A percentile compares a stretch with the other conserved stretches of the same genome.
These are phyloP conservation scores for Otis tarda DNA, from an alignment of 2,113 vertebrate genomes.

Conservation along the genomic window DNA sequence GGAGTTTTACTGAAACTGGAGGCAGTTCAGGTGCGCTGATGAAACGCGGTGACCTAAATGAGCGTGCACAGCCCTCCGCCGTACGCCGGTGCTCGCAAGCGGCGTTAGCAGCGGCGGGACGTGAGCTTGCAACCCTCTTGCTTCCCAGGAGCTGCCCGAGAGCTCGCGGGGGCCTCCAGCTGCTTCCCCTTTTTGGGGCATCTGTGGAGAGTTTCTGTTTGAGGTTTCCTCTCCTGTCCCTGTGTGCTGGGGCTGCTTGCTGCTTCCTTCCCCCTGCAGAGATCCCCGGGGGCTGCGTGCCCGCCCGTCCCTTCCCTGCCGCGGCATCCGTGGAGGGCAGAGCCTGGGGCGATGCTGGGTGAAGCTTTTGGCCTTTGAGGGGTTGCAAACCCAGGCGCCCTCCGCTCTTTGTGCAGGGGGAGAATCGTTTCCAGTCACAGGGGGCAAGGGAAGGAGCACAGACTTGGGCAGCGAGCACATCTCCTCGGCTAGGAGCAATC, in stretches of 20 bases:
- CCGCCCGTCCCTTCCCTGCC: background rate
- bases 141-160: background rate
- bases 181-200: background rate
- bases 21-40: background rate
- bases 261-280: background rate
- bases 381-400: background rate
- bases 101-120: rapidly evolving
- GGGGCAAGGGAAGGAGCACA: background rate
- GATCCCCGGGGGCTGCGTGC: background rate
- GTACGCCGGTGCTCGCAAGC: rapidly evolving
- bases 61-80: background rate
- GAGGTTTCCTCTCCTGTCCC: background rate
- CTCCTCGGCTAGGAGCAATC: background rate
- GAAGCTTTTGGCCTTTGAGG: background rate
- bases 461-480: rapidly evolving
- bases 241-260: background rate
- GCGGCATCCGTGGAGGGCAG: rapidly evolving
- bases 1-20: background rate
- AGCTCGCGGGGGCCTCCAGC: background rate
- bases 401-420: rapidly evolving
- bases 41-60: background rate
- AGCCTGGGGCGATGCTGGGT: background rate
- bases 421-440: rapidly evolving
- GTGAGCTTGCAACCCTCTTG: rapidly evolving
- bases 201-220: background rate